Conservation (phyloP, 30 jellyfish, hydroid and myxozoan genomes). For the Cassiopea xamachana region DNA sequence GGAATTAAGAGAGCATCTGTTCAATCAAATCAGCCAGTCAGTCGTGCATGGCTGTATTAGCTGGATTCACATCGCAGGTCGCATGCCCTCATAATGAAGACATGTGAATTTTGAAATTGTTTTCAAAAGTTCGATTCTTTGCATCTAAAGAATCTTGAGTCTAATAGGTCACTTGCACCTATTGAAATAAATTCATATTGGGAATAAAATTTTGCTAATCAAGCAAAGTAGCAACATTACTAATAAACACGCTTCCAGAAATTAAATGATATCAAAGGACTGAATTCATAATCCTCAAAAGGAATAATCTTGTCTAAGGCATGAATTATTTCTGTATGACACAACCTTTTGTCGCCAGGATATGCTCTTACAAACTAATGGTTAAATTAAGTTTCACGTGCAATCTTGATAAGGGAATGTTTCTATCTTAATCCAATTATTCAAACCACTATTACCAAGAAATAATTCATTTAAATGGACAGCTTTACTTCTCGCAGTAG, state of each 20-base stretch:
- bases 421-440: background rate
- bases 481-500: background rate
- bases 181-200: too few relatives aligned
- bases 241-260: background rate
- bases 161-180: too few relatives aligned
- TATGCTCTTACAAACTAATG: background rate
- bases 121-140: too few relatives aligned
- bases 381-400: background rate
- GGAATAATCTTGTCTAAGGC: background rate
- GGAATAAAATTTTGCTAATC: too few relatives aligned
- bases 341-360: background rate
- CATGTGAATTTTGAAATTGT: too few relatives aligned
- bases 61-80: too few relatives aligned
- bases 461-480: background rate
- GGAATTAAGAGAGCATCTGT: too few relatives aligned
- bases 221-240: too few relatives aligned
- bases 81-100: too few relatives aligned
- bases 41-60: too few relatives aligned
- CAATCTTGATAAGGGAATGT: background rate
- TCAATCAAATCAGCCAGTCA: too few relatives aligned
- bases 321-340: background rate
- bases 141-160: too few relatives aligned
- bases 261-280: background rate
- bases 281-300: background rate
- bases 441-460: background rate